Evolutionary conservation across 2,888 invertebrate genomes (phyloP).

Genomic region (Monoplex corrugatus): DNA sequence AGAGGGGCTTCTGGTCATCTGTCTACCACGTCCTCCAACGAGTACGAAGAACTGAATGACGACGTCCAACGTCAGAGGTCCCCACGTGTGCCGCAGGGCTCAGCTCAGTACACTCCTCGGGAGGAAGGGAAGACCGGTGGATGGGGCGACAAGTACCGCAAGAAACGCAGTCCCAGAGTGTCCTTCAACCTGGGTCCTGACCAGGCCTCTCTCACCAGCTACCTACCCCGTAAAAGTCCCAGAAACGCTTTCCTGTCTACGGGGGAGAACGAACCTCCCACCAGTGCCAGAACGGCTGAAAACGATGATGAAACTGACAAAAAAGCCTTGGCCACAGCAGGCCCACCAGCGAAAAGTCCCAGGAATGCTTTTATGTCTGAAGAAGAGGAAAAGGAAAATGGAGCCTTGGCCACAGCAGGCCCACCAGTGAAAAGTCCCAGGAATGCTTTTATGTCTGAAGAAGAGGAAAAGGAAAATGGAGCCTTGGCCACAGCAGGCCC

Average conservation of each 20-base stretch:
- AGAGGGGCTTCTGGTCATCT: background rate
- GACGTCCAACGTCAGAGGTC: background rate
- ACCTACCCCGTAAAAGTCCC: background rate
- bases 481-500: background rate
- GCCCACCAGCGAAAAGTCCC: background rate
- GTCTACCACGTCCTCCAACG: background rate
- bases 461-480: background rate
- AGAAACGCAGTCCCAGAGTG: background rate
- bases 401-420: background rate
- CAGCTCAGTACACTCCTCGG: background rate
- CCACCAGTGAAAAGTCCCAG: background rate
- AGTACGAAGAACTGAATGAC: constrained; percentile 2
- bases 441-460: background rate
- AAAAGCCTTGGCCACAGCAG: background rate
- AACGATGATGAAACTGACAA: background rate
- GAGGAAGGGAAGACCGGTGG: too few species aligned
- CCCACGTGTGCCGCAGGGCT: background rate
- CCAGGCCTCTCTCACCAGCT: background rate
- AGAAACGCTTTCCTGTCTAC: background rate
- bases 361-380: background rate
- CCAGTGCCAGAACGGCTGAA: background rate
- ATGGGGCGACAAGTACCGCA: too few species aligned
- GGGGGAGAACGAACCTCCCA: background rate
- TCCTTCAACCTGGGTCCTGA: background rate
- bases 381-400: background rate